A percentile compares a stretch with the other conserved stretches of the same genome.
Evolutionary conservation across 1,140 invertebrate genomes (phyloP).

Genomic region (Cephus cinctus): DNA sequence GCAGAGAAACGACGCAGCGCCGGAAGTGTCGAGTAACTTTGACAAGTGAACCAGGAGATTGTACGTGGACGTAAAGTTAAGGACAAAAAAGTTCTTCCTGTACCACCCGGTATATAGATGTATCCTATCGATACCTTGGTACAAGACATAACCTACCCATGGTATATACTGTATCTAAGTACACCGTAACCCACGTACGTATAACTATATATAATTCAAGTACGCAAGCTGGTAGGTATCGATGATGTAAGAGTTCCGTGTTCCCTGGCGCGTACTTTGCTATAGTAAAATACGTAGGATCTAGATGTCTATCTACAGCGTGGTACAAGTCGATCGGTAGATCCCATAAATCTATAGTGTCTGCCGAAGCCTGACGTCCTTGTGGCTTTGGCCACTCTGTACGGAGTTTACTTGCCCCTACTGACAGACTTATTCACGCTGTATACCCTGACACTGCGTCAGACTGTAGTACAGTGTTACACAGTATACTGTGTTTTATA

Average conservation of each 20-base stretch:
- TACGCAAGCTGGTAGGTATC: too few species aligned
- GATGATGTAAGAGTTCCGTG: constrained; percentile 14
- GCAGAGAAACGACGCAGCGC: too few species aligned
- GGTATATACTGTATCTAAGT: constrained; percentile 5
- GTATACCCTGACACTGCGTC: too few species aligned
- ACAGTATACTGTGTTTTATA: too few species aligned
- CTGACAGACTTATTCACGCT: constrained; percentile 7
- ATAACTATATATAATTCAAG: neutral
- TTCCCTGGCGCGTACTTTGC: neutral
- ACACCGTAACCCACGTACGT: neutral
- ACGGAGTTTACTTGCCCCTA: neutral
- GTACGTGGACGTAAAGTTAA: too few species aligned
- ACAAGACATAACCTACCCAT: too few species aligned
- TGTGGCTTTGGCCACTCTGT: neutral
- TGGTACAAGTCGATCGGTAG: constrained; percentile 14
- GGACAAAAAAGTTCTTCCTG: too few species aligned
- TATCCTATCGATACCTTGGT: too few species aligned
- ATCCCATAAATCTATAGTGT: constrained; percentile 14
- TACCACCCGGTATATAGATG: too few species aligned
- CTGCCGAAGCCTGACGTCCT: constrained; percentile 14
- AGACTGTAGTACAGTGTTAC: too few species aligned
- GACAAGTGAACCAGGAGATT: too few species aligned
- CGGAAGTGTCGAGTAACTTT: too few species aligned
- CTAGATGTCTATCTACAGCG: constrained; percentile 12
- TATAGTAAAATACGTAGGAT: constrained; percentile 11